Evolutionary conservation across 2,888 invertebrate genomes (phyloP).

Genomic region (Dusona sp.): DNA sequence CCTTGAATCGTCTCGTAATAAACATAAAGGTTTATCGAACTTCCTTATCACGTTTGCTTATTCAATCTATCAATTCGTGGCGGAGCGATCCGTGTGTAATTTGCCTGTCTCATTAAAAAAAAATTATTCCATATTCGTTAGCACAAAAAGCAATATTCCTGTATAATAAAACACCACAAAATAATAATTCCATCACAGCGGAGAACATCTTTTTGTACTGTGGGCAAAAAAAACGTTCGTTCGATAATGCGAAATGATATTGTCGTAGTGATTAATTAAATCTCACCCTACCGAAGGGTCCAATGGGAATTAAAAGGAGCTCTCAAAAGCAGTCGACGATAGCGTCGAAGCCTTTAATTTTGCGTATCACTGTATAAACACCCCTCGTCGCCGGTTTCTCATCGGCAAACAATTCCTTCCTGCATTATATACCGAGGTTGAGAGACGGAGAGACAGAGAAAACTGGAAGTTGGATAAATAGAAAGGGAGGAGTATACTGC

Average conservation of each 20-base stretch:
- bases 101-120: not conserved
- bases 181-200: not conserved
- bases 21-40: not conserved
- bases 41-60: not conserved
- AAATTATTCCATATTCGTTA: not conserved
- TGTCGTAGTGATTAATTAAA: constrained; percentile 66
- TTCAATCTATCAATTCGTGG: not conserved
- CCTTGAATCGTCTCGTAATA: not conserved
- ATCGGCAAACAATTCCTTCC: constrained; percentile 30
- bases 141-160: not conserved
- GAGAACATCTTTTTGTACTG: not conserved
- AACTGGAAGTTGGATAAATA: not conserved
- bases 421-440: not conserved
- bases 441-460: constrained; percentile 14
- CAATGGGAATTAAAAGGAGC: constrained; percentile 10
- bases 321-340: constrained; percentile 35
- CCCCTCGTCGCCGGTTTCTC: constrained; percentile 12
- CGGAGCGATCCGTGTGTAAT: not conserved
- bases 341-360: constrained; percentile 50
- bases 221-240: not conserved
- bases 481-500: not conserved
- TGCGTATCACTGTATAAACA: constrained; percentile 31
- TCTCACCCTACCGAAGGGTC: constrained; percentile 16
- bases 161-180: not conserved
- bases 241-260: constrained; percentile 47